Conservation (phyloP, 2,113 vertebrate species). For the Chloropsis cyanopogon region DNA sequence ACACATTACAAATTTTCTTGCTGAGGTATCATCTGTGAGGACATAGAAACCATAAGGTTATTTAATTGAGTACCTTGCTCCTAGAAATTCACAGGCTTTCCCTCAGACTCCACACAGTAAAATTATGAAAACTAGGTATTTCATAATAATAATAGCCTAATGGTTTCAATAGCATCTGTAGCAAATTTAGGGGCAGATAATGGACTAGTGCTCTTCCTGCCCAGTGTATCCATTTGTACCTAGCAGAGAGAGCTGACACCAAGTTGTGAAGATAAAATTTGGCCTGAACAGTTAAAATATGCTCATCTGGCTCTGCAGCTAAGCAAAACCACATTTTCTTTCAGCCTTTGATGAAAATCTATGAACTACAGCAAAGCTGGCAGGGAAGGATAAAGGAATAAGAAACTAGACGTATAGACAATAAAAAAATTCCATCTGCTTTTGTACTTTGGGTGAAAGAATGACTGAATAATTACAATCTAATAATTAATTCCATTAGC, state of each 20-base stretch:
- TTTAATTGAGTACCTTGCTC: neutral
- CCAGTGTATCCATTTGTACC: neutral
- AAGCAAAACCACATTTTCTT: neutral
- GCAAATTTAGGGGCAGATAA: neutral
- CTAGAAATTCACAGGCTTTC: neutral
- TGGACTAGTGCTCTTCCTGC: neutral
- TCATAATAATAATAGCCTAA: neutral
- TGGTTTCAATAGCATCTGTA: neutral
- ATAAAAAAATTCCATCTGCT: neutral
- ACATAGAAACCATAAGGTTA: neutral
- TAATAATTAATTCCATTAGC: neutral
- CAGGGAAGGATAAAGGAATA: neutral
- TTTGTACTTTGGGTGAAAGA: neutral
- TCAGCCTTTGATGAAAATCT: neutral
- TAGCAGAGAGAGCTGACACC: neutral
- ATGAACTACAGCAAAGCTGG: neutral
- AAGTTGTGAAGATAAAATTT: neutral
- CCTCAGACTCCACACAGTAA: neutral
- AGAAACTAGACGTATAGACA: neutral
- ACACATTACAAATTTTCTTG: neutral
- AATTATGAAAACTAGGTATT: neutral
- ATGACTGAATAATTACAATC: neutral
- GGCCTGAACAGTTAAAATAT: neutral
- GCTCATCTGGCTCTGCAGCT: neutral
- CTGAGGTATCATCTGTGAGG: neutral